Conservation (phyloP, 1,140 invertebrate genomes). For the Spodoptera litura region DNA sequence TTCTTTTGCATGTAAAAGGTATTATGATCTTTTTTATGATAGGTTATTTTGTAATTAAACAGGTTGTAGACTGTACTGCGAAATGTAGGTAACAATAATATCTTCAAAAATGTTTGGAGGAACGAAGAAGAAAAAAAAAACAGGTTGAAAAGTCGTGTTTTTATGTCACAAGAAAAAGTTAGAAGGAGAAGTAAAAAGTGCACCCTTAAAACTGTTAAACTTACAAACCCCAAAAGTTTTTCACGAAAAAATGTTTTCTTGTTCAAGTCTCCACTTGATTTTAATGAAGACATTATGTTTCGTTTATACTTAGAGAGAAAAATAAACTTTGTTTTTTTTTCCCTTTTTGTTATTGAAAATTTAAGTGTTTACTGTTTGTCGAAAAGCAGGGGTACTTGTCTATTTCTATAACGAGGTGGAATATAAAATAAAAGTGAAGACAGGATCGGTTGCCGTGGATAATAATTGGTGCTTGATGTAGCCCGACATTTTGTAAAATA, state of each 20-base stretch:
- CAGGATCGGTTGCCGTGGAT: not conserved
- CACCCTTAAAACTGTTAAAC: constrained; percentile 16
- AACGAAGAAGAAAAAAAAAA: not conserved
- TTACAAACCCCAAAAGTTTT: not conserved
- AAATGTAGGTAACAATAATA: not conserved
- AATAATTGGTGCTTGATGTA: constrained; percentile 21
- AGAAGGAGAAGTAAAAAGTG: not conserved
- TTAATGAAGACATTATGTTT: constrained; percentile 16
- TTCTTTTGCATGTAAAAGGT: no score
- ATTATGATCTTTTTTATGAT: no score
- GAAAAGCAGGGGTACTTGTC: constrained; percentile 15
- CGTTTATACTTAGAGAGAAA: constrained; percentile 9
- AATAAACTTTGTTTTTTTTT: constrained; percentile 2
- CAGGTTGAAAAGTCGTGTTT: not conserved
- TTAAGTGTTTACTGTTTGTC: constrained; percentile 30
- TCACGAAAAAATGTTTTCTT: not conserved
- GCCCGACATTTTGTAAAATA: constrained; percentile 6
- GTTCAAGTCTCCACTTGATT: not conserved
- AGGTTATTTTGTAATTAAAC: no score
- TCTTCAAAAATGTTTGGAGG: not conserved
- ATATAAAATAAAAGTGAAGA: constrained; percentile 13
- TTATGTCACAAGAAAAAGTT: constrained; percentile 4
- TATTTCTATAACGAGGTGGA: constrained; percentile 13
- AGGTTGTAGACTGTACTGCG: no score
- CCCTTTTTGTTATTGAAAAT: constrained; percentile 19